These are phyloP conservation scores for Odiellus spinosus DNA, from an alignment of 2,888 invertebrate genomes.

Conservation along the genomic window DNA sequence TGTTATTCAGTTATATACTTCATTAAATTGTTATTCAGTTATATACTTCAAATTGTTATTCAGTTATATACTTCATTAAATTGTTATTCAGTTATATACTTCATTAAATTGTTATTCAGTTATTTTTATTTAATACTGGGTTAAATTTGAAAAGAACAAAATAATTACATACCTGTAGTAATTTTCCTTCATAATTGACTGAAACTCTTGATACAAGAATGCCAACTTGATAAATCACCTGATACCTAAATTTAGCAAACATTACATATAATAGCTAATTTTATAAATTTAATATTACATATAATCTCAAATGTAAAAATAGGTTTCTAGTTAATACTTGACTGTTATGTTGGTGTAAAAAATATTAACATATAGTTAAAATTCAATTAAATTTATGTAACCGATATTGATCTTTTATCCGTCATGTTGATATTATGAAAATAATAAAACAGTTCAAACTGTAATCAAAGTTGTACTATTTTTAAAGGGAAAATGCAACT, in stretches of 20 bases:
- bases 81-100: too few species aligned
- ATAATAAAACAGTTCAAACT: constrained; percentile 63
- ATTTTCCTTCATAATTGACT: constrained; percentile 48
- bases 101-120: too few species aligned
- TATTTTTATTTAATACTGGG: too few species aligned
- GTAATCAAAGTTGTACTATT: constrained; percentile 18
- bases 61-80: too few species aligned
- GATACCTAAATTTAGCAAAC: constrained; percentile 34
- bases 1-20: too few species aligned
- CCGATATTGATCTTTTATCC: constrained; percentile 33
- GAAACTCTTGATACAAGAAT: constrained; percentile 69
- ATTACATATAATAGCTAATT: too few species aligned
- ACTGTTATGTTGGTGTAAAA: too few species aligned
- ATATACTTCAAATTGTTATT: too few species aligned
- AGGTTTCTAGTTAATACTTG: background rate
- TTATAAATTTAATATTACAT: too few species aligned
- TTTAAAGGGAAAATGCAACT: background rate
- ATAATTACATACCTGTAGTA: constrained; percentile 50
- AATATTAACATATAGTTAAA: too few species aligned
- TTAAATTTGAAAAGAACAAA: too few species aligned
- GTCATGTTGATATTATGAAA: constrained; percentile 44
- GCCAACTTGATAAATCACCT: constrained; percentile 65
- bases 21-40: too few species aligned
- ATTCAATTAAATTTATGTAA: background rate
- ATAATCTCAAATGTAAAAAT: background rate